Base-by-base conservation (phyloP, 2,888 invertebrate species). In the Dione vanillae region DNA sequence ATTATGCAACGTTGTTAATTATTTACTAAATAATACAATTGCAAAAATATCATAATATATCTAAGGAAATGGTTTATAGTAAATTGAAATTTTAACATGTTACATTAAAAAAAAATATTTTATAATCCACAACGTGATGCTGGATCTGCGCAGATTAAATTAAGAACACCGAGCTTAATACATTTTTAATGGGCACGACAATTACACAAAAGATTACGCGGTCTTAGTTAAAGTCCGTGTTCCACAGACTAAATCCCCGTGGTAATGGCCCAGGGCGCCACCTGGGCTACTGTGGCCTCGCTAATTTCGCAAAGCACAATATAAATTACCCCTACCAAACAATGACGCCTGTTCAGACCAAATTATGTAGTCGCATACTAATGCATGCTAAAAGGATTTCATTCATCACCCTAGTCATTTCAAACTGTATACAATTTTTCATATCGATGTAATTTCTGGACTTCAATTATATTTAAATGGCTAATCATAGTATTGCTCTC, bases 281-380 rank as follows among this genome's bases (percentile, higher is more conserved):
- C 88, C 90, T 90, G 90, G 82, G 84, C 81, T 84, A 79, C 80
- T 77, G 79, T 73, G 79, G 78, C 78, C 77, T 79, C 82, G 84
- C 86, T 91, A 89, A 91, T 91, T 90, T 88, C 82, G 82, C 84
- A 83, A 85, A 90, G 86, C 86, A 87, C 85, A 85, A 85, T 87
- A 90, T 90, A 89, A 90, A 91, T 90, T 89, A 91, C 87, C 79
- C 80, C 75, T 80, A 77, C 82, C 83, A 90, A 91, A 91, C 90
- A 91, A 90, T 88, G 88, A 88, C 84, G 85, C 75, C 70, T 72
- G 75, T 82, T 67, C 73, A 72, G 56, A 64, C 76, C 80, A 83
- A 85, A 87, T 85, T 83, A 83, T 83, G 82, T 83, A 82, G 82
- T 82, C 75, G 77, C 74, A 75, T 77, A 76, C 74, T 80, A 79